These are phyloP conservation scores for Indicator indicator DNA, from an alignment of 2,113 vertebrate species.

Conservation along the genomic window DNA sequence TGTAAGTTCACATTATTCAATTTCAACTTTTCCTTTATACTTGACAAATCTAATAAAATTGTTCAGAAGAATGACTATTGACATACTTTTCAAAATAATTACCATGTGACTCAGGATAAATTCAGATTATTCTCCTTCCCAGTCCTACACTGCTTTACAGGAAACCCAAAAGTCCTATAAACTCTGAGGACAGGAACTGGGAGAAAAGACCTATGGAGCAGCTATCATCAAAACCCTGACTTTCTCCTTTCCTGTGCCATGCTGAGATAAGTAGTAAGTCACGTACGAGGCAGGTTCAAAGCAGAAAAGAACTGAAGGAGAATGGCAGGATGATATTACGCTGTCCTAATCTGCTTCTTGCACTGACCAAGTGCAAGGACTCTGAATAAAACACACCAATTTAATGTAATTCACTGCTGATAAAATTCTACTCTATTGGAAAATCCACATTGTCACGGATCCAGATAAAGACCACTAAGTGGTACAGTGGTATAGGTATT, in stretches of 20 bases:
- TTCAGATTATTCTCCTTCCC: neutral
- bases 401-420: neutral
- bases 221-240: neutral
- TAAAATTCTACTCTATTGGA: neutral
- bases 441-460: neutral
- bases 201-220: neutral
- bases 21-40: neutral
- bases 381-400: neutral
- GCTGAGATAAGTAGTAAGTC: neutral
- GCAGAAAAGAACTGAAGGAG: neutral
- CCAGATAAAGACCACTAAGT: neutral
- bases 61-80: neutral
- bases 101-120: neutral
- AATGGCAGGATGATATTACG: neutral
- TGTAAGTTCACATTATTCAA: neutral
- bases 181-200: neutral
- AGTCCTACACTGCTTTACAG: neutral
- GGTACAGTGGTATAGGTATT: rapidly evolving
- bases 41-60: neutral
- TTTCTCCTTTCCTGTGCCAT: neutral
- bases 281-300: neutral
- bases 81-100: neutral
- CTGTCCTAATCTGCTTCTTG: neutral
- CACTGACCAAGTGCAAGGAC: neutral
- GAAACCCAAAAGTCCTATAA: neutral